These are phyloP conservation scores for Uria aalge DNA, from an alignment of 2,113 vertebrate genomes.

Conservation along the genomic window DNA sequence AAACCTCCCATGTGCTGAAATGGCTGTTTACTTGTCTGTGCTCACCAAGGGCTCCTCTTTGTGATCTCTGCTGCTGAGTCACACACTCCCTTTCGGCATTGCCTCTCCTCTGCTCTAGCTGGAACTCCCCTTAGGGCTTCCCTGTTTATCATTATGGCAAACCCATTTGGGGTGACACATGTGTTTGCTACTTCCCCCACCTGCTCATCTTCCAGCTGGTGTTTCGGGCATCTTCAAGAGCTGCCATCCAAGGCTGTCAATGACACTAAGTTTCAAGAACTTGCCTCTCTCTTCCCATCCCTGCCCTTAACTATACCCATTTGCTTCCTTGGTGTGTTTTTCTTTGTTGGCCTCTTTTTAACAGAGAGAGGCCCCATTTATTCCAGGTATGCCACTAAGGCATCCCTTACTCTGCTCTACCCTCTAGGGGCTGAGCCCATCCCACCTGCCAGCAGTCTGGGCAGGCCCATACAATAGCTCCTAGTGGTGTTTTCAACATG, in stretches of 20 bases:
- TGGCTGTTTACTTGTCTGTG: background rate
- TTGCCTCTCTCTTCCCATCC: background rate
- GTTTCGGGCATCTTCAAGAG: background rate
- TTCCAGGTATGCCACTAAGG: background rate
- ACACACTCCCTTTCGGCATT: background rate
- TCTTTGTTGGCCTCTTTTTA: background rate
- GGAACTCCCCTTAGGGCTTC: background rate
- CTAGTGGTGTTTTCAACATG: background rate
- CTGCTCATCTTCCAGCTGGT: background rate
- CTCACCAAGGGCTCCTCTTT: background rate
- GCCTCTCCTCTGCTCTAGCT: background rate
- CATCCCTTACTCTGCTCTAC: background rate
- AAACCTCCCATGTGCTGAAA: background rate
- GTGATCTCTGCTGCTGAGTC: constrained; percentile 35
- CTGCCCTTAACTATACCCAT: background rate
- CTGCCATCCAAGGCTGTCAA: background rate
- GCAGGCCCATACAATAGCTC: background rate
- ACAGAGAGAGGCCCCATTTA: background rate
- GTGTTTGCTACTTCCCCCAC: background rate
- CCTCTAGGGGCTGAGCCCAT: background rate
- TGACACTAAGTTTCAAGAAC: background rate
- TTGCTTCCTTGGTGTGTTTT: background rate
- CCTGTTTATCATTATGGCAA: background rate
- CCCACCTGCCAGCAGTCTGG: background rate
- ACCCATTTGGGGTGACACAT: background rate